A percentile compares a stretch with the other conserved stretches of the same genome.
Conservation (phyloP, 1,140 invertebrate genomes). For the Manduca sexta region DNA sequence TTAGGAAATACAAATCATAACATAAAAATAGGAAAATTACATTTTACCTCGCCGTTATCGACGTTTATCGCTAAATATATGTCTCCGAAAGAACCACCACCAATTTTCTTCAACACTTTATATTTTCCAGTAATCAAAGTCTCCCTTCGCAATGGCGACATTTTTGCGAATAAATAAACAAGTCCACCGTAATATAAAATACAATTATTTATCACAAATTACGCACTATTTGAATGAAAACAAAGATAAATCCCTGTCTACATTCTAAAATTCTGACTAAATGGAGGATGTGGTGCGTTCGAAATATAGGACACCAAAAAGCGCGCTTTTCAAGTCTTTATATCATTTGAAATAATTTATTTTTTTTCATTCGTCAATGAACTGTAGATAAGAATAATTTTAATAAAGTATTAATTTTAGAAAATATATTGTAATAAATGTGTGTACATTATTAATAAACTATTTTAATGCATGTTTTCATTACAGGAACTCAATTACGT, state of each 20-base stretch:
- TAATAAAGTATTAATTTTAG: no score
- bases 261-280: slow-evolving; percentile 38
- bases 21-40: slow-evolving; percentile 5
- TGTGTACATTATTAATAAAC: no score
- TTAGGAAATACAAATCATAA: no score
- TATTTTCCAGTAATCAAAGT: slow-evolving; percentile 89
- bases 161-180: slow-evolving; percentile 18
- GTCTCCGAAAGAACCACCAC: slow-evolving; percentile 97
- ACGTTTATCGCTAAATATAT: slow-evolving; percentile 98
- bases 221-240: slow-evolving; percentile 34
- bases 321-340: no score
- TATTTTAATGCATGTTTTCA: no score
- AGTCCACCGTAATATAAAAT: slow-evolving; percentile 13
- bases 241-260: slow-evolving; percentile 35
- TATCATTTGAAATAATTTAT: no score
- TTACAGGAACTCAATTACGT: no score
- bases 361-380: slow-evolving; percentile 90
- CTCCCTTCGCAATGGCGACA: slow-evolving; percentile 27
- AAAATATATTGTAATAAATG: no score
- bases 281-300: slow-evolving; percentile 31
- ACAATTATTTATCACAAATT: slow-evolving; percentile 28
- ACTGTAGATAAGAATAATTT: no score
- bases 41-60: slow-evolving; percentile 91
- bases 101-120: slow-evolving; percentile 96
- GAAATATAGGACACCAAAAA: slow-evolving; percentile 7